These are phyloP conservation scores for Leistus spinibarbis DNA, from an alignment of 2,888 invertebrate species.

Conservation along the genomic window DNA sequence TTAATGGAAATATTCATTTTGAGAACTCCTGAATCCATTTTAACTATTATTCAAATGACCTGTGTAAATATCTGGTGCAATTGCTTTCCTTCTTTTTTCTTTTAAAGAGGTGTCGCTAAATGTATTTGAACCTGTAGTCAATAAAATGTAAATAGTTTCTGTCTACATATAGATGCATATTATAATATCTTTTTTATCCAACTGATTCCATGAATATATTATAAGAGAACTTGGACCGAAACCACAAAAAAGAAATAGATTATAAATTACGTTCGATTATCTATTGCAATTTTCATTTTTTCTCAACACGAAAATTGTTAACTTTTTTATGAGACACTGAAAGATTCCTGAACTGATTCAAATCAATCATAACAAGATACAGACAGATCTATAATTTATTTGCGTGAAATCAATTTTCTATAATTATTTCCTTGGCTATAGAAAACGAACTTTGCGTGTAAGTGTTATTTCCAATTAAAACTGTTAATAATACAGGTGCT, in stretches of 20 bases:
- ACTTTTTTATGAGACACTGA: not conserved
- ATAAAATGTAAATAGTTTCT: too few species aligned
- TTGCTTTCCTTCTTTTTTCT: too few species aligned
- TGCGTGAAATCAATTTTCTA: not conserved
- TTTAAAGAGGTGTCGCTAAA: too few species aligned
- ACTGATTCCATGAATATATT: not conserved
- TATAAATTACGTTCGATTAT: not conserved
- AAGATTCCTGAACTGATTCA: not conserved
- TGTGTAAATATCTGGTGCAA: too few species aligned
- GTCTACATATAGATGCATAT: too few species aligned
- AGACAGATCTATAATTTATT: not conserved
- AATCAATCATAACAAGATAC: not conserved
- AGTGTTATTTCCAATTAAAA: not conserved
- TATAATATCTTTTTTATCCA: too few species aligned
- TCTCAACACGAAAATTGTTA: not conserved
- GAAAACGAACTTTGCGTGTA: not conserved
- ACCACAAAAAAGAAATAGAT: not conserved
- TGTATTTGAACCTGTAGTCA: too few species aligned
- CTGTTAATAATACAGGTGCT: not conserved
- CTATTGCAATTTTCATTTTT: not conserved
- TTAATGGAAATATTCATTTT: too few species aligned
- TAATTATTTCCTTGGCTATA: not conserved
- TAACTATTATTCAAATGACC: too few species aligned
- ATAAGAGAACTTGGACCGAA: not conserved
- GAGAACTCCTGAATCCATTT: too few species aligned